Base-by-base conservation (phyloP, 2,113 vertebrate species). In the Laterallus jamaicensis region DNA sequence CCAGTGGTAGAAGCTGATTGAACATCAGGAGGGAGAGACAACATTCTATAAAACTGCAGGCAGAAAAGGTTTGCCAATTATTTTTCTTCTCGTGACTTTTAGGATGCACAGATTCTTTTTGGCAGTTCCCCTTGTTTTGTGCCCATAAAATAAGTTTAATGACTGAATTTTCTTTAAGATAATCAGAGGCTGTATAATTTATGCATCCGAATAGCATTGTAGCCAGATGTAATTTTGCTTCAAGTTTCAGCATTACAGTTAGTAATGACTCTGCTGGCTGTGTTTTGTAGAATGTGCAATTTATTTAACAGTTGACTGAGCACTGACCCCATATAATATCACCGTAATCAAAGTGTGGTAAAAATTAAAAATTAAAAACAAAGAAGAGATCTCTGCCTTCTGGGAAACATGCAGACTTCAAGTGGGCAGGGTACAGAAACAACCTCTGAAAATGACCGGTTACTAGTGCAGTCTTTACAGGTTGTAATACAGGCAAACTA, bases 291-390 rank as follows among this genome's bases (percentile, higher is more conserved):
- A 98, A 98, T 97, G 96, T 97, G 98, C 97, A 98, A 98, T 98
- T 98, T 98, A 97, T 98, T 98, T 98, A 98, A 98, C 98, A 98
- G 98, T 96, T 98, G 98, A 98, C 98, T 98, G 98, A 98, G 95
- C 98, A 97, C 96, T 98, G 98, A 98, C 98, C 98, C 95, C 97
- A 97, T 97, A 98, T 97, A 96, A 98, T 97, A 97, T 90, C 56
- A 70, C 96, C 94, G 97, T 97, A 97, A 98, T 97, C 97, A 98
- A 98, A 98, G 95, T 97, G 86, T 94, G 92, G 93, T 78, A 94
- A 86, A 94, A 95, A 95, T 93, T 88, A 94, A 96, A 96, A 95
- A 92, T 80, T 78, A 87, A 89, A 94, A 90, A 50, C 3, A 89
- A 94, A 90, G 70, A 55, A 88, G 71, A 91, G 90, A 81, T 60